Evolutionary conservation across 2,888 invertebrate genomes (phyloP), one percentile per base, ranked within the genome.

Genomic region (Plagodis dolabraria): DNA sequence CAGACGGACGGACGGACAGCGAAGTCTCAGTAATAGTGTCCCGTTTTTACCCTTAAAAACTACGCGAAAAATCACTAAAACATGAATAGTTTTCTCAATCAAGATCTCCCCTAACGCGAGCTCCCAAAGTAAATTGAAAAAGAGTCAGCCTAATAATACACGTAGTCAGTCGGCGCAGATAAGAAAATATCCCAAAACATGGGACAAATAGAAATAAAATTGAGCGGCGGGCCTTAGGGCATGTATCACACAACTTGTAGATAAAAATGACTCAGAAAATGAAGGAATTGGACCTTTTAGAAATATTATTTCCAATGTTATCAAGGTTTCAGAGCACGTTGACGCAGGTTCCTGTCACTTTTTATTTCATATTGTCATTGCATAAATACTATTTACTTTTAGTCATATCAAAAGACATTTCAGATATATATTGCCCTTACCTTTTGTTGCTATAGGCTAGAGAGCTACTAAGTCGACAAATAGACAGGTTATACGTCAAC

Each of bases 131-230:
- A 68, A 74, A 76, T 72, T 71, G 71, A 72, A 71, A 72, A 72
- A 71, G 64, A 69, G 59, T 71, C 72, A 49, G 63, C 64, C 42
- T 67, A 72, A 76, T 72, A 74, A 79, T 73, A 74, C 58, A 60
- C 43, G 35, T 35, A 53, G 22, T 48, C 42, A 43, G 47, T 9
- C 54, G 63, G 57, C 47, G 52, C 56, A 68, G 69, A 71, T 70
- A 74, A 72, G 66, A 62, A 68, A 76, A 72, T 71, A 70, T 74
- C 64, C 65, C 57, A 53, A 63, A 60, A 67, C 65, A 68, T 57
- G 61, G 62, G 60, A 61, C 50, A 49, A 57, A 67, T 59, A 64
- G 69, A 75, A 73, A 77, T 75, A 77, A 75, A 77, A 78, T 76
- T 76, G 77, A 76, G 70, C 65, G 71, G 64, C 61, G 57, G 53